A percentile compares a stretch with the other conserved stretches of the same genome.
phyloP scores from a whole-genome alignment of 2,113 vertebrate species.

The Thermophis baileyi region DNA sequence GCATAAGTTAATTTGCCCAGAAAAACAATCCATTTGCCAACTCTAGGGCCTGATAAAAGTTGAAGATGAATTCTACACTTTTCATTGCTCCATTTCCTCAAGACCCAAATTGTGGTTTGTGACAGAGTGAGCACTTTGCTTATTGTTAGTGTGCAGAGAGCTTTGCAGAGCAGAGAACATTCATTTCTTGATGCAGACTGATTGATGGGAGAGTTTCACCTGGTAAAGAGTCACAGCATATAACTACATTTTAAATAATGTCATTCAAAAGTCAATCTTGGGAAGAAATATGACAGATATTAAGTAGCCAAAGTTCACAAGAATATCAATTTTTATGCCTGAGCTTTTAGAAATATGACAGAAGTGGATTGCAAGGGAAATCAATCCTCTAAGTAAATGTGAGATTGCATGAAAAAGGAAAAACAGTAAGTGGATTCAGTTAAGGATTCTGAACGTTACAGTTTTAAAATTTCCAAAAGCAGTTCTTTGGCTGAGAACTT shows the following conservation, averaged over 20 bases:
- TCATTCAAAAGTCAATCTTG: slow-evolving; percentile 61
- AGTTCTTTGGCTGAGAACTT: background rate
- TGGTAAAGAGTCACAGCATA: slow-evolving; percentile 58
- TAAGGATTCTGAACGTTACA: background rate
- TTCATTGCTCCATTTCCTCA: background rate
- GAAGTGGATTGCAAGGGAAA: slow-evolving; percentile 56
- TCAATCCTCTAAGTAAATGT: slow-evolving; percentile 41
- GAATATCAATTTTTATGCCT: slow-evolving; percentile 61
- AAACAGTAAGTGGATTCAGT: slow-evolving; percentile 10
- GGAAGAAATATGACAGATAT: slow-evolving; percentile 59
- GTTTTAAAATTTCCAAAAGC: background rate
- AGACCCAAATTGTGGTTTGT: background rate
- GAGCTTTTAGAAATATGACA: slow-evolving; percentile 62
- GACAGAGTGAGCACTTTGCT: background rate
- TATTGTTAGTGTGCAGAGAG: slow-evolving; percentile 1
- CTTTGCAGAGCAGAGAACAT: background rate
- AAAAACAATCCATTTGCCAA: background rate
- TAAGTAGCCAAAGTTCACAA: slow-evolving; percentile 60
- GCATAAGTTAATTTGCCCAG: background rate
- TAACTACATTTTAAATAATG: slow-evolving; percentile 68
- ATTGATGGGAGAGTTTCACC: slow-evolving; percentile 65
- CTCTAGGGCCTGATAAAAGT: background rate
- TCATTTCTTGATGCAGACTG: slow-evolving; percentile 41
- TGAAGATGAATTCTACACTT: background rate
- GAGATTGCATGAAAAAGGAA: accelerated